These are phyloP conservation scores for Rallus limicola DNA, from an alignment of 2,113 vertebrate genomes.

Conservation along the genomic window DNA sequence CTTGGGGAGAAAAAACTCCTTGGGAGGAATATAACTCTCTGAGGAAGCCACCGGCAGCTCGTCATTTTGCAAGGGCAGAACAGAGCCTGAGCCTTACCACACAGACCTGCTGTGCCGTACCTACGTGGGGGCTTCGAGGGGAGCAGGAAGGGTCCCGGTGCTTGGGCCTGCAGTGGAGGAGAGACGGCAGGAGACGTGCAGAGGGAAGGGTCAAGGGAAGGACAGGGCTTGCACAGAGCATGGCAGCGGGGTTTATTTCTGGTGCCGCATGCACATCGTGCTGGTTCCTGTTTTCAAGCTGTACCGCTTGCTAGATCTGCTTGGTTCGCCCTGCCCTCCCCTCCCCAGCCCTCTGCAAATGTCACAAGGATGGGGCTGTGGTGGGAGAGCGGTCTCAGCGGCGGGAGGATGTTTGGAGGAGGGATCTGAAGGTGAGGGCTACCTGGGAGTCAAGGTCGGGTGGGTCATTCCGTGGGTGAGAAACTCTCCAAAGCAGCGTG, in stretches of 20 bases:
- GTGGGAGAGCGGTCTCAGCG: background rate
- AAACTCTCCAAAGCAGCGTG: background rate
- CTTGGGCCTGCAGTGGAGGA: background rate
- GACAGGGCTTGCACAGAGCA: background rate
- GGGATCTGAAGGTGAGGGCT: background rate
- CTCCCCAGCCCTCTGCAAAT: background rate
- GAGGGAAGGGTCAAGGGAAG: constrained; percentile 25
- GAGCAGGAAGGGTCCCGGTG: background rate
- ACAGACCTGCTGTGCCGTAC: background rate
- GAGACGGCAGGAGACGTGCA: background rate
- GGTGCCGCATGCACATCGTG: background rate
- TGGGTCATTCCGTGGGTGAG: background rate
- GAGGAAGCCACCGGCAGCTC: background rate
- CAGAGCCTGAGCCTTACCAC: background rate
- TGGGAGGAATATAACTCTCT: background rate
- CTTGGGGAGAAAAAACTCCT: background rate
- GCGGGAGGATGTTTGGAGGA: background rate
- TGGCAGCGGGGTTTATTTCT: background rate
- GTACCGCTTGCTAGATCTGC: background rate
- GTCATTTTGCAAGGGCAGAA: background rate
- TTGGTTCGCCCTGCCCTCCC: background rate
- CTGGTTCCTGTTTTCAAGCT: constrained; percentile 25
- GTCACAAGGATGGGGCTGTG: background rate
- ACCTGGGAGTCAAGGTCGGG: background rate
- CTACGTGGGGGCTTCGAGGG: background rate